phyloP scores from a whole-genome alignment of 2,113 vertebrate genomes.

The Amazona vittata region DNA sequence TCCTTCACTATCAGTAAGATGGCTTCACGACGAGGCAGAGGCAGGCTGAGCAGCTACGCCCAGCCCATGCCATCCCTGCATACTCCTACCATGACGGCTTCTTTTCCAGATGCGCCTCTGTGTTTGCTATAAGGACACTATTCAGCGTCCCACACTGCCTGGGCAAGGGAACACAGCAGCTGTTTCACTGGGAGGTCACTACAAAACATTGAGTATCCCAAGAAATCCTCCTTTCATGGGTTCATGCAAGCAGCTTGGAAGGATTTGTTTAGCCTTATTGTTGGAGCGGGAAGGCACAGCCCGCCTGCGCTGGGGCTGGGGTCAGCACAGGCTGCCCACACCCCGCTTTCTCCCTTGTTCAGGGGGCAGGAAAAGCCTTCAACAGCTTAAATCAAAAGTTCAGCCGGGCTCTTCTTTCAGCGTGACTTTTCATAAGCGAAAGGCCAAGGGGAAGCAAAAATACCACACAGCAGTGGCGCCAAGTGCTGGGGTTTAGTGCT shows the following conservation, averaged over 20 bases:
- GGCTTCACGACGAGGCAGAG: background rate
- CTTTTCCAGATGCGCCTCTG: slow-evolving; percentile 66
- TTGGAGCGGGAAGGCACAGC: slow-evolving; percentile 58
- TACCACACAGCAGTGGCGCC: slow-evolving; percentile 27
- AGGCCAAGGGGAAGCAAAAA: slow-evolving; percentile 55
- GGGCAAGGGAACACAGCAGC: slow-evolving; percentile 74
- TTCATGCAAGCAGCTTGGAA: slow-evolving; percentile 64
- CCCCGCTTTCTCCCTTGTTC: slow-evolving; percentile 29
- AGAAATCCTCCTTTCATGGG: slow-evolving; percentile 75
- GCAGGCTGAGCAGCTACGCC: slow-evolving; percentile 28
- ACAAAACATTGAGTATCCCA: slow-evolving; percentile 72
- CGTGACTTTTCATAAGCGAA: background rate
- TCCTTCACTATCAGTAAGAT: background rate
- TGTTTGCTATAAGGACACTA: slow-evolving; percentile 67
- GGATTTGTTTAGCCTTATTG: slow-evolving; percentile 70
- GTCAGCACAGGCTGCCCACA: slow-evolving; percentile 36
- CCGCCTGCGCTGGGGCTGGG: slow-evolving; percentile 34
- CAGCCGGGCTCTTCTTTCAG: slow-evolving; percentile 29
- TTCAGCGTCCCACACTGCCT: slow-evolving; percentile 73
- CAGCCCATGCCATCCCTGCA: slow-evolving; percentile 54
- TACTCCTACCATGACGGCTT: slow-evolving; percentile 61
- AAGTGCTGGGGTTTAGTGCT: slow-evolving; percentile 36
- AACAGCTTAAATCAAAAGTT: slow-evolving; percentile 23
- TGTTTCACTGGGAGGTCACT: slow-evolving; percentile 70
- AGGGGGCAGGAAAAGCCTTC: slow-evolving; percentile 39